Base-by-base conservation (phyloP, 2,888 invertebrate genomes). In the Epinotia ramella region DNA sequence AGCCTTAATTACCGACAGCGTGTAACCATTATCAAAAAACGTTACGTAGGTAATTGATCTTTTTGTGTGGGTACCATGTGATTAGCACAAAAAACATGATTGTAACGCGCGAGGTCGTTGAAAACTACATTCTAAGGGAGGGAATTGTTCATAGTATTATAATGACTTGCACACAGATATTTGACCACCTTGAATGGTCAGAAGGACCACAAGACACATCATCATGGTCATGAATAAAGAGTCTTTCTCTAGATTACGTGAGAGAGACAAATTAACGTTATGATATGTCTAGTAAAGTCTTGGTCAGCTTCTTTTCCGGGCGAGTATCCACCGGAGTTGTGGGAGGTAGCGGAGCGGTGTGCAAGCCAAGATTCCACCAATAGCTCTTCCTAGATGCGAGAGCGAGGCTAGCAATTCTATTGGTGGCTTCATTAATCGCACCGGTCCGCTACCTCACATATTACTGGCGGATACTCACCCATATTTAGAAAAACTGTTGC, bases 11-110 rank as follows among this genome's bases (percentile, higher is more conserved):
- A 76, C 56, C 28, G 49, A 11, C 18, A 69, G 65, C 40, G 56
- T 63, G 62, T 56, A 73, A 70, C 70, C 59, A 68, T 57, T 69
- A 49, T 70, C 24, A 53, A 73, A 68, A 66, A 67, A 60, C 62
- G 62, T 62, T 56, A 71, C 66, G 71, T 71, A 63, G 67, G 59
- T 71, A 76, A 76, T 56, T 28, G 76, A 76, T 72, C 53, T 62
- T 71, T 60, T 71, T 67, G 64, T 69, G 44, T 28, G 3, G 24
- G 24, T 67, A 60, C 56, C 62, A 71, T 68, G 67, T 60, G 62
- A 57, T 28, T 66, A 53, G 46, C 24, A 20, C 33, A 69, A 68
- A 68, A 66, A 68, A 68, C 20, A 44, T 59, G 59, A 60, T 69
- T 24, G 69, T 59, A 24, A 16, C 46, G 67, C 60, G 59, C 69